Evolutionary conservation across 2,888 invertebrate genomes (phyloP).

Genomic region (Nineta flava): DNA sequence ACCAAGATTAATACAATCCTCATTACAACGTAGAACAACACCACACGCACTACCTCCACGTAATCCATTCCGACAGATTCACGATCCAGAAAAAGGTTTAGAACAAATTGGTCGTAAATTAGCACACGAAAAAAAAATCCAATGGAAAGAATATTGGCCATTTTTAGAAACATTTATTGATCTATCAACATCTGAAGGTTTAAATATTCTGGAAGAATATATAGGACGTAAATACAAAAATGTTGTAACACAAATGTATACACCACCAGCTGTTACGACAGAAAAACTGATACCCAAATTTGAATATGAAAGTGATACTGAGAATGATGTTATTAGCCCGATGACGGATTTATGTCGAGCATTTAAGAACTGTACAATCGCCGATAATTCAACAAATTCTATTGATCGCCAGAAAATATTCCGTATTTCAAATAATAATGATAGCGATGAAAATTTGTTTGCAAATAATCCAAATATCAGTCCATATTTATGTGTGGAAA

Average conservation of each 20-base stretch:
- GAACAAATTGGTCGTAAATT: conserved; percentile 64
- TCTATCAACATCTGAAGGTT: conserved; percentile 54
- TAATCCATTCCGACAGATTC: conserved; percentile 27
- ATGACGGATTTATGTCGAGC: conserved; percentile 42
- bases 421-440: not conserved
- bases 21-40: conserved; percentile 9
- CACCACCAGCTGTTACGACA: not conserved
- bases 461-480: conserved; percentile 17
- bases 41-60: conserved; percentile 18
- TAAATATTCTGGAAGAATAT: conserved; percentile 57
- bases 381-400: conserved; percentile 22
- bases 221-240: conserved; percentile 39
- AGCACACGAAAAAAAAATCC: conserved; percentile 53
- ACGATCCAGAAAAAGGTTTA: conserved; percentile 75
- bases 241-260: conserved; percentile 14
- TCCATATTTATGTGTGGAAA: conserved; percentile 40
- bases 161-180: conserved; percentile 73
- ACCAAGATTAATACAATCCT: conserved; percentile 25
- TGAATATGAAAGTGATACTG: not conserved
- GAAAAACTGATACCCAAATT: not conserved
- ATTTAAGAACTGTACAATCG: conserved; percentile 36
- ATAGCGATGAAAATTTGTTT: conserved; percentile 1
- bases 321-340: conserved; percentile 27
- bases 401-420: not conserved
- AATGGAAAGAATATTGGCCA: conserved; percentile 89